These are phyloP conservation scores for Stenichneumon culpator DNA, from an alignment of 2,888 invertebrate genomes.

Conservation along the genomic window DNA sequence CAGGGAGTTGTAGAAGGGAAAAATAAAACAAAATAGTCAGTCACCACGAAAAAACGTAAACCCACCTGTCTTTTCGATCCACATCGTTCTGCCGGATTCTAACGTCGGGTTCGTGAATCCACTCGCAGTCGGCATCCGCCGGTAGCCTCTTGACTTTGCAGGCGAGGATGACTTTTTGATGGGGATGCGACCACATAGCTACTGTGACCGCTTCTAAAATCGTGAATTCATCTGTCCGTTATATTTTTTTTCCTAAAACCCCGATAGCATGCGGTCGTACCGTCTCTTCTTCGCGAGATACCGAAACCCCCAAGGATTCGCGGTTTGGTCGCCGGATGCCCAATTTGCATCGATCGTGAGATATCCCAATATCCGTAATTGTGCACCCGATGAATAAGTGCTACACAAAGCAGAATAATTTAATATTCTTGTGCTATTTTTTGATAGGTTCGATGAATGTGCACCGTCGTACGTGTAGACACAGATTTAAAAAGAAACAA, in stretches of 20 bases:
- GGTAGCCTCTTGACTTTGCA: conserved; percentile 77
- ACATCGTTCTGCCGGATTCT: conserved; percentile 73
- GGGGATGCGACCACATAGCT: conserved; percentile 80
- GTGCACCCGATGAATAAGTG: conserved; percentile 38
- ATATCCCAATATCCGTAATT: conserved; percentile 17
- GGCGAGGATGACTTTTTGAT: conserved; percentile 82
- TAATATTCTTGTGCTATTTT: conserved; percentile 14
- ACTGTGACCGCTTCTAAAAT: conserved; percentile 82
- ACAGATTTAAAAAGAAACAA: neutral
- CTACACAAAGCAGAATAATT: conserved; percentile 30
- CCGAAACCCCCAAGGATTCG: conserved; percentile 26
- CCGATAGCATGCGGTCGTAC: conserved; percentile 14
- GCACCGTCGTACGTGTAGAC: conserved; percentile 8
- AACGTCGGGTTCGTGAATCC: conserved; percentile 79
- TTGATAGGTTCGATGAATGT: conserved; percentile 22
- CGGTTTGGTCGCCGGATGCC: neutral
- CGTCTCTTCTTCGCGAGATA: neutral
- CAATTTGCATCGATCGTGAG: conserved; percentile 32
- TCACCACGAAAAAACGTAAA: neutral
- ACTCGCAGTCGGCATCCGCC: conserved; percentile 78
- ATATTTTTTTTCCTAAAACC: neutral
- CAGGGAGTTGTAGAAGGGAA: neutral
- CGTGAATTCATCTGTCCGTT: conserved; percentile 20
- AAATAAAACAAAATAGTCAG: neutral
- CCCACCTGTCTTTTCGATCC: conserved; percentile 50